Conservation (phyloP, 2,888 invertebrate genomes). For the Laspeyria flexula region DNA sequence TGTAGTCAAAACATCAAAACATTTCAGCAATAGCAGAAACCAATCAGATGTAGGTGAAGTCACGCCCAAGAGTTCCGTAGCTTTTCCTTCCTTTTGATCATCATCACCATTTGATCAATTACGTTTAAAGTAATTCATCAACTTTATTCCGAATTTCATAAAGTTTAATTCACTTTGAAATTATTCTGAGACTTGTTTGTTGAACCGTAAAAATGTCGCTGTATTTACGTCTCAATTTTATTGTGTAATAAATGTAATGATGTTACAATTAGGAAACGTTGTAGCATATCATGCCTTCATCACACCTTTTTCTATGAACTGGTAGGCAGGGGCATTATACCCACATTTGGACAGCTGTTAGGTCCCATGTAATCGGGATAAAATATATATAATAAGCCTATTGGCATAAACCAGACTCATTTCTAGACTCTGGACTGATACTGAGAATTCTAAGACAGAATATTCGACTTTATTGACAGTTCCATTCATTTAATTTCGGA, state of each 20-base stretch:
- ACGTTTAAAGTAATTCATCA: conserved; percentile 3
- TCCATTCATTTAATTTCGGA: no score
- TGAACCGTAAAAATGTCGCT: background rate
- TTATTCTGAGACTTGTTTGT: conserved; percentile 4
- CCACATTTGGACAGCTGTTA: no score
- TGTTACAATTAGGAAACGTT: background rate
- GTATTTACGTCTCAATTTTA: background rate
- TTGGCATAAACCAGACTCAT: no score
- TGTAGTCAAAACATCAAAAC: background rate
- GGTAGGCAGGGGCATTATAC: no score
- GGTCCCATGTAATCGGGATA: no score
- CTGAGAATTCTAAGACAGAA: no score
- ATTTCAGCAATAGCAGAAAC: background rate
- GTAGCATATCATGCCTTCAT: no score
- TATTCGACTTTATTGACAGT: no score
- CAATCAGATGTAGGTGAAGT: background rate
- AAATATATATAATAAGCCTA: no score
- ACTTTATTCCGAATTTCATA: background rate
- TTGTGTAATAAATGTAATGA: background rate
- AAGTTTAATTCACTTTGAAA: conserved; percentile 8
- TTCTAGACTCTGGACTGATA: no score
- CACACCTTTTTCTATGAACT: no score
- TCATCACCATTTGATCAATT: conserved; percentile 6
- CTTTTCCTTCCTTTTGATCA: conserved; percentile 1
- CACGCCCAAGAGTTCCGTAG: background rate